phyloP scores from a whole-genome alignment of 2,113 vertebrate genomes.

The Orthonyx spaldingii region DNA sequence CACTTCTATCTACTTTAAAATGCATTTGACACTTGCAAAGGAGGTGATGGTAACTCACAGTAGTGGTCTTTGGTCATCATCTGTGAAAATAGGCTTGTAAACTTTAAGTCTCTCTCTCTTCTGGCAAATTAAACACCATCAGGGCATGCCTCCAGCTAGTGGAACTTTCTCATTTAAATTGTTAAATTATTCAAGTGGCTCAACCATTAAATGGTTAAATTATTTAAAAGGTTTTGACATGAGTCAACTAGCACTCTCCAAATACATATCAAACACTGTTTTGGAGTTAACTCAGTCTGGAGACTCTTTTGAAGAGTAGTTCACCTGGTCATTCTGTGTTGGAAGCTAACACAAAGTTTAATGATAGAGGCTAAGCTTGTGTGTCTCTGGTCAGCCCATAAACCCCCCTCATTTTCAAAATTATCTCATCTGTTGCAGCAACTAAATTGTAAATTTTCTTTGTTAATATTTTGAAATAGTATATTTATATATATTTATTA shows the following conservation, averaged over 20 bases:
- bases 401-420: not conserved
- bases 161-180: not conserved
- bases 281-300: not conserved
- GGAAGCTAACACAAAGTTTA: not conserved
- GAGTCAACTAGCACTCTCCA: not conserved
- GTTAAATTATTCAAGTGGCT: not conserved
- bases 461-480: not conserved
- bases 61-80: not conserved
- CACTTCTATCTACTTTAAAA: not conserved
- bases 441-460: not conserved
- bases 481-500: not conserved
- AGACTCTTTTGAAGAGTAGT: not conserved
- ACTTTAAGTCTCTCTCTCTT: not conserved
- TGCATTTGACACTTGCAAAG: not conserved
- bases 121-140: not conserved
- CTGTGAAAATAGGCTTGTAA: not conserved
- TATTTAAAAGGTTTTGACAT: not conserved
- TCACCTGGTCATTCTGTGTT: not conserved
- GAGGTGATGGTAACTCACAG: not conserved
- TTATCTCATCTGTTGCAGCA: not conserved
- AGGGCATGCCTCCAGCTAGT: not conserved
- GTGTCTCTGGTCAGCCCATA: not conserved
- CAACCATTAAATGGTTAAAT: not conserved
- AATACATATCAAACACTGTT: not conserved
- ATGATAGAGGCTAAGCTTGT: not conserved